Evolutionary conservation across 2,113 vertebrate species (phyloP), one percentile per base, ranked within the genome.

Genomic region (Pelvicachromis taeniatus): DNA sequence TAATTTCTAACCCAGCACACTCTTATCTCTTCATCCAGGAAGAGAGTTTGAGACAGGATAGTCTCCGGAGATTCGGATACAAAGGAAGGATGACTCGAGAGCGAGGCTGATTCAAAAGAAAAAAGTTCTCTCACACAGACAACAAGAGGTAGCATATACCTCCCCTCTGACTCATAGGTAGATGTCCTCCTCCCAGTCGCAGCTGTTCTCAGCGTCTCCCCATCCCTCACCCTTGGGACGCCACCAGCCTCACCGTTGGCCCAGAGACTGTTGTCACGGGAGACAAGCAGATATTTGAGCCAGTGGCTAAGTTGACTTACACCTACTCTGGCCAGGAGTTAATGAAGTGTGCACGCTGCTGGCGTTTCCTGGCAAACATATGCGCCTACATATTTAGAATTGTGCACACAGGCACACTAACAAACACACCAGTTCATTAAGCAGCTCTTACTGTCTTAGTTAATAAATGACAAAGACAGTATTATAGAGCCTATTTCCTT

Each of bases 331-430:
- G 81, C 85, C 91, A 86, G 3, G 80, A 88, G 85, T 93, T 93
- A 94, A 94, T 94, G 93, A 95, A 94, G 92, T 93, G 90, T 87
- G 70, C 75, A 87, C 82, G 81, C 83, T 83, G 87, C 86, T 81
- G 54, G 59, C 65, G 63, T 65, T 89, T 86, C 83, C 87, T 82
- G 84, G 86, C 85, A 86, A 70, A 91, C 80, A 58, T 58, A 31
- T 52, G 82, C 40, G 33, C 78, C 38, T 10, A 45, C 68, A 77
- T 52, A 56, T 50, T 77, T 82, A 21, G 45, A 81, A 80, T 59
- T 68, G 42, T 82, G 87, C 40, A 77, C 75, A 61, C 50, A 78
- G 83, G 53, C 75, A 80, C 84, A 70, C 85, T 85, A 81, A 90
- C 87, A 83, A 85, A 91, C 87, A 89, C 53, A 50, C 6, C 6